Conservation (phyloP, 2,888 invertebrate genomes). For the Drosophila pseudotalamancana region DNA sequence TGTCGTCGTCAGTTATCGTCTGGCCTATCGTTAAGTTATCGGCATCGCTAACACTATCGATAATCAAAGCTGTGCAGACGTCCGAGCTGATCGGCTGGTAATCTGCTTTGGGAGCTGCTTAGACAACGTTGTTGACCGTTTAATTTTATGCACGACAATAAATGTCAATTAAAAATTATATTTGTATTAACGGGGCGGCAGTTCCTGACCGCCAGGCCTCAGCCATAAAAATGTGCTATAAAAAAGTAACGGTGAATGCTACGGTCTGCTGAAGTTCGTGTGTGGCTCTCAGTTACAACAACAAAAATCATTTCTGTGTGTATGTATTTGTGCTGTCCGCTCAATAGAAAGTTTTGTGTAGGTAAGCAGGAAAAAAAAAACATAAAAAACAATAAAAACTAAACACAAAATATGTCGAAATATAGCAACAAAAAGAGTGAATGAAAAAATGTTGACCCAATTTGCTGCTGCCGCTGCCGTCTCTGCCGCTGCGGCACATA, state of each 20-base stretch:
- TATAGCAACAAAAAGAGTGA: constrained; percentile 77
- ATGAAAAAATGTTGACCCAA: constrained; percentile 84
- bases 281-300: constrained; percentile 59
- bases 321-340: constrained; percentile 43
- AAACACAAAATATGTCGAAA: constrained; percentile 76
- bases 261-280: constrained; percentile 76
- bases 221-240: constrained; percentile 71
- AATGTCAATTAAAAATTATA: constrained; percentile 74
- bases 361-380: constrained; percentile 33
- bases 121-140: constrained; percentile 25
- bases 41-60: constrained; percentile 34
- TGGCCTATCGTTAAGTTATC: constrained; percentile 38
- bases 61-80: constrained; percentile 23
- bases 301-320: constrained; percentile 29
- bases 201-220: constrained; percentile 39
- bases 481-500: constrained; percentile 42
- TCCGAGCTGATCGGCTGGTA: constrained; percentile 1
- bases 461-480: constrained; percentile 58
- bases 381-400: constrained; percentile 64
- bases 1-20: constrained; percentile 46
- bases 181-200: constrained; percentile 54
- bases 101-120: neutral
- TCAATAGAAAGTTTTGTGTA: constrained; percentile 76
- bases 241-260: constrained; percentile 73
- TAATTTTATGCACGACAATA: constrained; percentile 61